A percentile compares a stretch with the other conserved stretches of the same genome.
phyloP scores from a whole-genome alignment of 2,888 invertebrate species.

The Torymus aiolomorphi region DNA sequence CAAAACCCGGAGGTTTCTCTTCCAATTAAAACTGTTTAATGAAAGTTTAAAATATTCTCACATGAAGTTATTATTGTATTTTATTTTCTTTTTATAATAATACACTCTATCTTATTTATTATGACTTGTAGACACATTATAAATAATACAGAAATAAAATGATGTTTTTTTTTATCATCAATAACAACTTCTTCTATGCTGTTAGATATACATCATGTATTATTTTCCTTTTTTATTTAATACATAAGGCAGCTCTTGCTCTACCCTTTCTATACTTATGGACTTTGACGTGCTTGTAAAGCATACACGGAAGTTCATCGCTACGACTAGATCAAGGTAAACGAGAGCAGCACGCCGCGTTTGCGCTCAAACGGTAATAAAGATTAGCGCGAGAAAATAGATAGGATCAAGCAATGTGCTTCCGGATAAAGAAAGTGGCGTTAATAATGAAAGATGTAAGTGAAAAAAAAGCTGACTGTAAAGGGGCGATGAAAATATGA shows the following conservation, averaged over 20 bases:
- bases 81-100: too few relatives aligned
- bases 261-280: slow-evolving; percentile 11
- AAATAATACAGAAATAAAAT: too few relatives aligned
- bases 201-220: background rate
- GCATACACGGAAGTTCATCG: slow-evolving; percentile 46
- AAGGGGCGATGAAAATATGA: too few relatives aligned
- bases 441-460: slow-evolving; percentile 16
- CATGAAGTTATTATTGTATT: too few relatives aligned
- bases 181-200: too few relatives aligned
- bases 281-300: slow-evolving; percentile 43
- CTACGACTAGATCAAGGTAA: slow-evolving; percentile 45
- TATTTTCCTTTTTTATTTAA: slow-evolving; percentile 15
- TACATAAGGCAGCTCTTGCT: background rate
- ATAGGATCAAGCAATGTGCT: slow-evolving; percentile 46
- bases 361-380: slow-evolving; percentile 38
- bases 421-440: slow-evolving; percentile 22
- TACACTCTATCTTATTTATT: too few relatives aligned
- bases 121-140: too few relatives aligned
- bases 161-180: too few relatives aligned
- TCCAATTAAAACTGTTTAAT: too few relatives aligned
- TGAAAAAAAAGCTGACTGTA: slow-evolving; percentile 7
- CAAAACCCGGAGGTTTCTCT: too few relatives aligned
- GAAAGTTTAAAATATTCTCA: too few relatives aligned
- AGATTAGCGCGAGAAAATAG: slow-evolving; percentile 49
- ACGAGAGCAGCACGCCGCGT: slow-evolving; percentile 27